phyloP scores from a whole-genome alignment of 2,113 vertebrate genomes.

The Sakesphorus luctuosus region DNA sequence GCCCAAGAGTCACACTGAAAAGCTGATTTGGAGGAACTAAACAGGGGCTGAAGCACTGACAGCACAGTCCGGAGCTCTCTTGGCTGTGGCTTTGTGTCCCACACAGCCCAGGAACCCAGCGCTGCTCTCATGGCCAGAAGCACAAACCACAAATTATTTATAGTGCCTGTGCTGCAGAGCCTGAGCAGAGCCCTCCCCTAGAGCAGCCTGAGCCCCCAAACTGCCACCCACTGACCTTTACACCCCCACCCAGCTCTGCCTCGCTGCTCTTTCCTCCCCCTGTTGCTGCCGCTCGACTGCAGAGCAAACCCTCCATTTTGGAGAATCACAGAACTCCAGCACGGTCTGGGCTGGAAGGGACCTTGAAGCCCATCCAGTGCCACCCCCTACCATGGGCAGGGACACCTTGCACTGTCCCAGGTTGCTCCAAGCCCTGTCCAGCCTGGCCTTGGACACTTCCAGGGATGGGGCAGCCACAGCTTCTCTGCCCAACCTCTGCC shows the following conservation, averaged over 20 bases:
- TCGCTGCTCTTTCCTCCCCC: too few relatives aligned
- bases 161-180: rapidly evolving
- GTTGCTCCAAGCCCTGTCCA: background rate
- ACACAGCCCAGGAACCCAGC: background rate
- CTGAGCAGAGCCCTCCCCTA: background rate
- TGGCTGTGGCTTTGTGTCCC: background rate
- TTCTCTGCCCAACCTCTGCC: background rate
- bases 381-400: background rate
- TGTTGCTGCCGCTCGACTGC: too few relatives aligned
- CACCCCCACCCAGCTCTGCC: too few relatives aligned
- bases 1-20: background rate
- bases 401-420: background rate
- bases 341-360: background rate
- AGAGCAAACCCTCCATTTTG: too few relatives aligned
- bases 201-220: background rate
- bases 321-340: too few relatives aligned
- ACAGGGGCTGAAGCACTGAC: rapidly evolving
- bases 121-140: background rate
- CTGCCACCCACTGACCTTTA: background rate
- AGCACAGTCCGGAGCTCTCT: background rate
- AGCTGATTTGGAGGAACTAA: background rate
- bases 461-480: background rate
- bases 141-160: background rate
- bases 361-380: background rate
- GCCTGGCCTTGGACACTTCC: background rate